phyloP scores from a whole-genome alignment of 2,113 vertebrate species.

The Brachyhypopomus gauderio region DNA sequence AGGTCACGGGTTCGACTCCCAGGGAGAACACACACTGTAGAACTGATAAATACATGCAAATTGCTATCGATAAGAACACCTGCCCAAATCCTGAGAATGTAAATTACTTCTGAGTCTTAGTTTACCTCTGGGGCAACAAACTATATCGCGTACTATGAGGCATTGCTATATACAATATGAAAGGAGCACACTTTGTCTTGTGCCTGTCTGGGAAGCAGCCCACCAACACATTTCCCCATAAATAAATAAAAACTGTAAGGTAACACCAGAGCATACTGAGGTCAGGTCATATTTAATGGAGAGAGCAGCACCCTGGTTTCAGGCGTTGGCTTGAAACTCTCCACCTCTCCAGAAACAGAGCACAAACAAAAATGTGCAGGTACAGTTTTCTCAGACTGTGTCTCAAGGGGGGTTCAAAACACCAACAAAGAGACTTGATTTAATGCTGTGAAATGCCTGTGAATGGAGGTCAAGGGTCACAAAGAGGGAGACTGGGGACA shows the following conservation, averaged over 20 bases:
- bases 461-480: neutral
- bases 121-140: too few species aligned
- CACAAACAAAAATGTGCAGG: neutral
- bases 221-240: neutral
- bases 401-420: neutral
- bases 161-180: too few species aligned
- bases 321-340: neutral
- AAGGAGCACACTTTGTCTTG: too few species aligned
- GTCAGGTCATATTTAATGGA: neutral
- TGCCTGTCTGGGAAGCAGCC: too few species aligned
- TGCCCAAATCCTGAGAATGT: too few species aligned
- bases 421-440: conserved; percentile 36
- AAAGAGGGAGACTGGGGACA: conserved; percentile 9
- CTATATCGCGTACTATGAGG: too few species aligned
- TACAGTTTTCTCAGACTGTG: neutral
- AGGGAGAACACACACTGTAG: too few species aligned
- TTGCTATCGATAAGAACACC: too few species aligned
- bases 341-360: neutral
- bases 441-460: conserved; percentile 18
- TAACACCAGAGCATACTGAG: neutral
- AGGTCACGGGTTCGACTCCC: too few species aligned
- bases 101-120: too few species aligned
- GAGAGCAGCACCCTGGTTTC: neutral
- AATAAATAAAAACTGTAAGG: neutral
- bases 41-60: too few species aligned